phyloP scores from a whole-genome alignment of 1,140 invertebrate species.

The Drosophila tropicalis region DNA sequence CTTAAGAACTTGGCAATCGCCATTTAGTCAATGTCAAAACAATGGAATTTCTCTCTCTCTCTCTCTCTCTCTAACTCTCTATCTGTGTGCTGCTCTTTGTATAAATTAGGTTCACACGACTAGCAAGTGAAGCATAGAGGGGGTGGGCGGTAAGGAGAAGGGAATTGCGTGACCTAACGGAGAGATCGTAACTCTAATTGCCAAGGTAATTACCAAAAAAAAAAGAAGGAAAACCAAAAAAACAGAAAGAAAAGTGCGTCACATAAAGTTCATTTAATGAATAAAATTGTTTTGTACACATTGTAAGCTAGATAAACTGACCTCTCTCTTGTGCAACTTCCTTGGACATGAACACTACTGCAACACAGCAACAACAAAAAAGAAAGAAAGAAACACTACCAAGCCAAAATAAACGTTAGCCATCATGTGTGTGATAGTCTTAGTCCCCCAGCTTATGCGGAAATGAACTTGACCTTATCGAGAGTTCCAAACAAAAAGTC shows the following conservation, averaged over 20 bases:
- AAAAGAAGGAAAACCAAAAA: slow-evolving; percentile 37
- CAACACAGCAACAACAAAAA: slow-evolving; percentile 26
- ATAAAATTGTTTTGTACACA: slow-evolving; percentile 59
- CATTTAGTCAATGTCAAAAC: neutral
- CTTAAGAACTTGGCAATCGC: slow-evolving; percentile 24
- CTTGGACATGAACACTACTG: slow-evolving; percentile 30
- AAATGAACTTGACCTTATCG: slow-evolving; percentile 80
- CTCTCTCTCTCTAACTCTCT: neutral
- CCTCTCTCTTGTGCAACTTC: slow-evolving; percentile 75
- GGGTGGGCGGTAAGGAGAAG: neutral
- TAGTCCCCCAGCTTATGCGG: slow-evolving; percentile 46
- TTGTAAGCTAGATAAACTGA: slow-evolving; percentile 20
- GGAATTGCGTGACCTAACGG: slow-evolving; percentile 21
- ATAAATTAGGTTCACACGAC: slow-evolving; percentile 36
- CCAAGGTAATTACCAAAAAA: slow-evolving; percentile 46
- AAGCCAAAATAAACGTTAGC: slow-evolving; percentile 24
- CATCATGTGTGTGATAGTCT: slow-evolving; percentile 10
- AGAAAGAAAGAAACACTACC: slow-evolving; percentile 13
- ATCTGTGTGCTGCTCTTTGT: neutral
- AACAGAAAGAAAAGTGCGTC: slow-evolving; percentile 45
- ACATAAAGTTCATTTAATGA: slow-evolving; percentile 56
- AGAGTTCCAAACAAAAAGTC: slow-evolving; percentile 42
- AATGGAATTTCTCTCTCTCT: neutral
- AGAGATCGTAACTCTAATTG: slow-evolving; percentile 71
- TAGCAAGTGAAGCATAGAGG: neutral